These are phyloP conservation scores for Yponomeuta malinellus DNA, from an alignment of 2,888 invertebrate genomes.

Conservation along the genomic window DNA sequence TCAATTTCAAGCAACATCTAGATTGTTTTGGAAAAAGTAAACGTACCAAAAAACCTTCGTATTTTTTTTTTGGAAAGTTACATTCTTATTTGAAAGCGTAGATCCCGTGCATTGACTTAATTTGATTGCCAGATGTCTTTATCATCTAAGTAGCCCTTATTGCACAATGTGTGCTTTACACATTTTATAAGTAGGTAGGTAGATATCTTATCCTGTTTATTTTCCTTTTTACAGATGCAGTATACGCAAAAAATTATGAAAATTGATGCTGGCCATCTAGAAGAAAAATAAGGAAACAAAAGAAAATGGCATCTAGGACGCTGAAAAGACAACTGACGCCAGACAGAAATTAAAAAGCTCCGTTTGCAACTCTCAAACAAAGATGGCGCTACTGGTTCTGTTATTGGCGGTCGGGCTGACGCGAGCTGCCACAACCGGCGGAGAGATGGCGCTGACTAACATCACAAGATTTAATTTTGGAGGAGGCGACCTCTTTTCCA, in stretches of 20 bases:
- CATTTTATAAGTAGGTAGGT: too few species aligned
- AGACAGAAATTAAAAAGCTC: neutral
- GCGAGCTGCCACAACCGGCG: constrained; percentile 33
- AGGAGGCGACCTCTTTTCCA: constrained; percentile 76
- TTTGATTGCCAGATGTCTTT: too few species aligned
- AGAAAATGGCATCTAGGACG: neutral
- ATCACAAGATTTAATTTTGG: constrained; percentile 70
- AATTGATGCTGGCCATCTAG: neutral
- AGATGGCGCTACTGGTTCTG: constrained; percentile 13
- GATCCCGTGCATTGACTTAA: too few species aligned
- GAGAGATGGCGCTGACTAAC: constrained; percentile 63
- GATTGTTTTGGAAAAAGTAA: neutral
- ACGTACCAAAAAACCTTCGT: too few species aligned
- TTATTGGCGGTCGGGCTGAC: constrained; percentile 28
- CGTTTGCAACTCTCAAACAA: neutral
- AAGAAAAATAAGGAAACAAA: neutral
- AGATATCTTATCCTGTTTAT: neutral
- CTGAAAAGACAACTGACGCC: neutral
- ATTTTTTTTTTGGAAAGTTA: too few species aligned
- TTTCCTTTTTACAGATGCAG: neutral
- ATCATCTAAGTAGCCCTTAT: too few species aligned
- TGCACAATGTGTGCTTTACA: neutral
- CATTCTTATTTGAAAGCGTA: too few species aligned
- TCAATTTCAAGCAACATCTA: too few species aligned
- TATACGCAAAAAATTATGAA: neutral